Percentiles rank a stretch among this genome's conserved stretches.
Conservation (phyloP, 2,888 invertebrate genomes). For the Acanthosoma haemorrhoidale region DNA sequence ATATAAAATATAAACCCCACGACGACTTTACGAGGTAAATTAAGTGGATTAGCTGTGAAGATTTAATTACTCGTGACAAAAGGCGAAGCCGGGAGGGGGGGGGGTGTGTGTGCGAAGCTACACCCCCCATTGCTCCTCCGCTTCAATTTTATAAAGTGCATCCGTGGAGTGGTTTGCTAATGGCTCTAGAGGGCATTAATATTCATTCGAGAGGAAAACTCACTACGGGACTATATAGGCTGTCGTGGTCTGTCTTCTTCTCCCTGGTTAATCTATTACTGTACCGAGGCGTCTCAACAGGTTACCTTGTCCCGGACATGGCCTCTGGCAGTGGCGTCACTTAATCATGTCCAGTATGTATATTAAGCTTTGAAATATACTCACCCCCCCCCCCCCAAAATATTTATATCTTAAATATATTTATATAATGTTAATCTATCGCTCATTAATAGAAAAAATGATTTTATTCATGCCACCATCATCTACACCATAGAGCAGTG, state of each 20-base stretch:
- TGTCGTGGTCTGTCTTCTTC: neutral
- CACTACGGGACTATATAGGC: slow-evolving; percentile 10
- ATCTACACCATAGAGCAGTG: too few relatives aligned
- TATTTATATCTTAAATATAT: too few relatives aligned
- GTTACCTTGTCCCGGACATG: too few relatives aligned
- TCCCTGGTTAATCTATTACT: neutral
- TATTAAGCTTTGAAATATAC: too few relatives aligned
- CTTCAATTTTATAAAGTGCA: slow-evolving; percentile 28
- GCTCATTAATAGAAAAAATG: too few relatives aligned
- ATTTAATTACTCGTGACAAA: slow-evolving; percentile 26
- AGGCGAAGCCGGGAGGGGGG: neutral
- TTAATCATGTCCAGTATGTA: too few relatives aligned
- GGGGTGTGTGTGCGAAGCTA: neutral
- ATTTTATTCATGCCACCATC: too few relatives aligned
- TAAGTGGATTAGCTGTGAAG: slow-evolving; percentile 19
- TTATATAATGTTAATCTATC: too few relatives aligned
- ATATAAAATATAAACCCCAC: neutral
- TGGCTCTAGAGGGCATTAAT: slow-evolving; percentile 4
- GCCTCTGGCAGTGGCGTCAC: too few relatives aligned
- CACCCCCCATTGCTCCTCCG: too few relatives aligned
- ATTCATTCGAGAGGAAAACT: slow-evolving; percentile 2
- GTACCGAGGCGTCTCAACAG: too few relatives aligned
- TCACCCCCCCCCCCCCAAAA: too few relatives aligned
- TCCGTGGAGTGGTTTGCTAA: slow-evolving; percentile 14
- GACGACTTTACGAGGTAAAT: neutral